phyloP scores from a whole-genome alignment of 2,797 vertebrate genomes.

The Lerista edwardsae region DNA sequence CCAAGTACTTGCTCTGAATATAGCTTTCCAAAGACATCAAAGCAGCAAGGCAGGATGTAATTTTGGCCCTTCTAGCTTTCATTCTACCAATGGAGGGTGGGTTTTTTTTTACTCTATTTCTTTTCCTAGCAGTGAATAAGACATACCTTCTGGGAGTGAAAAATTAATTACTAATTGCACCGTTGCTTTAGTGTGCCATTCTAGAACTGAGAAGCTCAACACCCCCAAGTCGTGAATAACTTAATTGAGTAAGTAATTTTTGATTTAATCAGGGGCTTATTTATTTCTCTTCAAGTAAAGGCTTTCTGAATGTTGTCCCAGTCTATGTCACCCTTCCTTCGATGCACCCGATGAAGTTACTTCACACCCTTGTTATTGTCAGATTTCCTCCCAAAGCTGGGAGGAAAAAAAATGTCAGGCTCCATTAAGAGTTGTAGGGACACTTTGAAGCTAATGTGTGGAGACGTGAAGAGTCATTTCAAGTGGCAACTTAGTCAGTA shows the following conservation, averaged over 20 bases:
- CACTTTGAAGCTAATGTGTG: constrained; percentile 52
- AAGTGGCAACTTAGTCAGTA: constrained; percentile 60
- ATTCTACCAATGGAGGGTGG: constrained; percentile 16
- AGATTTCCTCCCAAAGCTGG: constrained; percentile 60
- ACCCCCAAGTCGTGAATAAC: constrained; percentile 38
- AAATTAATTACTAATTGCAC: constrained; percentile 74
- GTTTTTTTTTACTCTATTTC: not conserved
- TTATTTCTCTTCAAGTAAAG: constrained; percentile 55
- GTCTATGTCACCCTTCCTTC: constrained; percentile 50
- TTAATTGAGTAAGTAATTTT: constrained; percentile 57
- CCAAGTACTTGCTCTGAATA: constrained; percentile 21
- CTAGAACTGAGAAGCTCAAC: constrained; percentile 57
- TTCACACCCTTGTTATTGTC: constrained; percentile 66
- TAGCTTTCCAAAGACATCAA: constrained; percentile 47
- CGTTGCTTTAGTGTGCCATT: constrained; percentile 59
- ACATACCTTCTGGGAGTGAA: constrained; percentile 58
- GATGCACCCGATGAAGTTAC: constrained; percentile 60
- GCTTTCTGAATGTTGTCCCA: constrained; percentile 55
- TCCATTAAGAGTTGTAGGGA: constrained; percentile 64
- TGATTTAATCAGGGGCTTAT: constrained; percentile 17
- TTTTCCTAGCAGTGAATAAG: constrained; percentile 48
- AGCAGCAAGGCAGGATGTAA: constrained; percentile 36
- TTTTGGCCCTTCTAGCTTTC: constrained; percentile 45
- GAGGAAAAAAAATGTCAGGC: constrained; percentile 58
- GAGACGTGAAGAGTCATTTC: constrained; percentile 62